Evolutionary conservation across 2,888 invertebrate genomes (phyloP).

Genomic region (Himalopsyche tibetana): DNA sequence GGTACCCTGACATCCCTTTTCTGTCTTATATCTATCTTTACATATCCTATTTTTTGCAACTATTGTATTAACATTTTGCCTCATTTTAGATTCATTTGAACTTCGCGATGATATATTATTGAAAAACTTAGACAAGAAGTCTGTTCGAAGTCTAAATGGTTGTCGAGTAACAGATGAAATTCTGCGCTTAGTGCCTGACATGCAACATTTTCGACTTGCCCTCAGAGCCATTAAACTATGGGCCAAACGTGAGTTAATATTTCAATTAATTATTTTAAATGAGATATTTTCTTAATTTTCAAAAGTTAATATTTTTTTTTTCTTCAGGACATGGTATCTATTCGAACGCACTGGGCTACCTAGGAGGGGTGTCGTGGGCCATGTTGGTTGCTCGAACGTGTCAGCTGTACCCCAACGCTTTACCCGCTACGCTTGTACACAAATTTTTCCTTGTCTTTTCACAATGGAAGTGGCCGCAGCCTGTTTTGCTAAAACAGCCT

Average conservation of each 20-base stretch:
- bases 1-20: too few species aligned
- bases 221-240: conserved; percentile 97
- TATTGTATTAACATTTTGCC: background rate
- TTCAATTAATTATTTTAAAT: background rate
- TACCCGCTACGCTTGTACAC: conserved; percentile 94
- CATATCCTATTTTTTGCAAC: background rate
- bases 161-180: conserved; percentile 99
- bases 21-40: background rate
- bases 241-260: conserved; percentile 91
- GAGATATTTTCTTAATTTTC: background rate
- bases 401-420: conserved; percentile 98
- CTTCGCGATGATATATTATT: conserved; percentile 93
- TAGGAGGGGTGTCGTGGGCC: conserved; percentile 99
- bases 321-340: conserved; percentile 94
- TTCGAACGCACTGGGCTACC: conserved; percentile 97
- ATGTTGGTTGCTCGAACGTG: conserved; percentile 99
- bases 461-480: conserved; percentile 99
- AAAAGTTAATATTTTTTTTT: conserved; percentile 44
- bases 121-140: conserved; percentile 96
- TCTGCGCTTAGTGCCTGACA: conserved; percentile 94
- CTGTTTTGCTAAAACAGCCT: conserved; percentile 95
- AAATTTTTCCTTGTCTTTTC: conserved; percentile 99
- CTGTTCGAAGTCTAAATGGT: conserved; percentile 97
- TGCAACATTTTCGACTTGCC: conserved; percentile 94
- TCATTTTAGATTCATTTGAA: conserved; percentile 82